These are phyloP conservation scores for Lasiurus cinereus DNA, from an alignment of 2,113 vertebrate genomes.

Conservation along the genomic window DNA sequence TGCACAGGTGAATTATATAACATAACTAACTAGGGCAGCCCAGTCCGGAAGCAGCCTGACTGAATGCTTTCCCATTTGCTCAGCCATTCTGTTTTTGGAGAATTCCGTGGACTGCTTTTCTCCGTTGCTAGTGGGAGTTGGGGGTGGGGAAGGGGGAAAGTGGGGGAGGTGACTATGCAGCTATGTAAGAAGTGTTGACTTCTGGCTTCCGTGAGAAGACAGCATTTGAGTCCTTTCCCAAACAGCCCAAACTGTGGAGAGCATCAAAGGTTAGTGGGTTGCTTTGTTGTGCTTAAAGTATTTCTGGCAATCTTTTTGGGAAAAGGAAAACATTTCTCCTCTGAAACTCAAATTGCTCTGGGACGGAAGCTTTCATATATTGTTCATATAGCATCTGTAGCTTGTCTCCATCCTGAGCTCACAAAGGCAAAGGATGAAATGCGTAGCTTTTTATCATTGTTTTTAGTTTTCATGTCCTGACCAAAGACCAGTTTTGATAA, in stretches of 20 bases:
- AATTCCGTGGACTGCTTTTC: no score
- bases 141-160: no score
- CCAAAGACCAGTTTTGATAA: conserved; percentile 2
- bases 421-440: not conserved
- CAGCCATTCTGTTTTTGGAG: not conserved
- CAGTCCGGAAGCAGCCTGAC: not conserved
- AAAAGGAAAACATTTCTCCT: conserved; percentile 59
- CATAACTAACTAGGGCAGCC: not conserved
- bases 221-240: conserved; percentile 61
- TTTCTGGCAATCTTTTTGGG: conserved; percentile 52
- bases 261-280: conserved; percentile 47
- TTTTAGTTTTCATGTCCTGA: not conserved
- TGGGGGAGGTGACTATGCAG: not conserved
- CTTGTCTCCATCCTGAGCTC: not conserved
- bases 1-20: not conserved
- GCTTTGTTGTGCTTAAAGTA: conserved; percentile 32
- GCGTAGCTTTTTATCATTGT: not conserved
- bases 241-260: conserved; percentile 50
- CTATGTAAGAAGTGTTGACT: conserved; percentile 12
- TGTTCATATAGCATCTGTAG: not conserved
- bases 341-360: conserved; percentile 34
- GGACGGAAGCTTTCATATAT: not conserved
- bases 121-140: no score
- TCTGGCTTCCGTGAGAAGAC: conserved; percentile 50
- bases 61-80: not conserved